Evolutionary conservation across 2,113 vertebrate genomes (phyloP).

Genomic region (Centropus unirufus): DNA sequence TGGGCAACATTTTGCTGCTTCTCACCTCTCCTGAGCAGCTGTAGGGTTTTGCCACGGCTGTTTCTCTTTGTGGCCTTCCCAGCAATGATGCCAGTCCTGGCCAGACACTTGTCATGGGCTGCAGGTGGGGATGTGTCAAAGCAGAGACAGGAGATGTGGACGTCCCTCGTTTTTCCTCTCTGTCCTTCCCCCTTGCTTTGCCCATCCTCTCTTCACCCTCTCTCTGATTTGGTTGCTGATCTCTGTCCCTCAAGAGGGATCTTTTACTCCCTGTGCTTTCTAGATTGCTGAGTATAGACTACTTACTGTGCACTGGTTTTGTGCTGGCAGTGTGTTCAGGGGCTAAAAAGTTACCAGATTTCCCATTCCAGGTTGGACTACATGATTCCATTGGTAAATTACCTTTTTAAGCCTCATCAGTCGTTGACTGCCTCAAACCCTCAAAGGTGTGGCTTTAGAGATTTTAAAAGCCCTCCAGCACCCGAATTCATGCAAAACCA

Average conservation of each 20-base stretch:
- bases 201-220: not conserved
- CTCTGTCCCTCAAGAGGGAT: not conserved
- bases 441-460: not conserved
- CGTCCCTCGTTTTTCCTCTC: not conserved
- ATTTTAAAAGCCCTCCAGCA: not conserved
- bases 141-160: not conserved
- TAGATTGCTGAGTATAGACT: rapidly evolving
- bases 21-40: not conserved
- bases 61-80: not conserved
- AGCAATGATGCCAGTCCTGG: rapidly evolving
- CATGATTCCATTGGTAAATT: rapidly evolving
- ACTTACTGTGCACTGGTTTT: not conserved
- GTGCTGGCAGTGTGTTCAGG: not conserved
- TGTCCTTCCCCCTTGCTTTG: not conserved
- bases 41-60: rapidly evolving
- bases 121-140: rapidly evolving
- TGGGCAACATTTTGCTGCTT: not conserved
- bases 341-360: not conserved
- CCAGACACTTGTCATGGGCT: rapidly evolving
- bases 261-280: not conserved
- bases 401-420: not conserved
- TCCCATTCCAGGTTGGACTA: not conserved
- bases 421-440: not conserved
- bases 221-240: not conserved
- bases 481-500: not conserved